phyloP scores from a whole-genome alignment of 2,888 invertebrate species.

The Troides oblongomaculatus region DNA sequence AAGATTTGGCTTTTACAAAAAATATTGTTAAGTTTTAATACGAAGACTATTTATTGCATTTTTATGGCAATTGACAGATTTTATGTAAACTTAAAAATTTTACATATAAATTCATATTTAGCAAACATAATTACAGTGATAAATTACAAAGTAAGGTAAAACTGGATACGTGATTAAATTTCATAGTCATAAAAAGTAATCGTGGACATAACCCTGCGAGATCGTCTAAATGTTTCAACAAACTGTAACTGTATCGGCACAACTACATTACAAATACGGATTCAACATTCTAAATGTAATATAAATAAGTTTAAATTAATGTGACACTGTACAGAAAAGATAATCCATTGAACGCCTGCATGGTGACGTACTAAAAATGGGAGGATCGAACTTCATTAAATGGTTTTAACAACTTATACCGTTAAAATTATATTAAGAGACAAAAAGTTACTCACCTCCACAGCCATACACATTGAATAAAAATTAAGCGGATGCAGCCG shows the following conservation, averaged over 20 bases:
- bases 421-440: conserved; percentile 33
- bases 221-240: not conserved
- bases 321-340: not conserved
- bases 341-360: conserved; percentile 44
- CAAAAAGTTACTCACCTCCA: conserved; percentile 83
- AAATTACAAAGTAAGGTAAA: not conserved
- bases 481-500: conserved; percentile 81
- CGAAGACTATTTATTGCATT: too few species aligned
- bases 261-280: not conserved
- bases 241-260: not conserved
- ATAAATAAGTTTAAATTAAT: not conserved
- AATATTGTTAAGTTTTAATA: too few species aligned
- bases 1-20: too few species aligned
- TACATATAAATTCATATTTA: too few species aligned
- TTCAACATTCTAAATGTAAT: not conserved
- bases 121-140: too few species aligned
- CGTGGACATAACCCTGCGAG: not conserved
- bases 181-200: not conserved
- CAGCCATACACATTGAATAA: conserved; percentile 92
- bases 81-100: too few species aligned
- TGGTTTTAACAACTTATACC: conserved; percentile 20
- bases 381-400: conserved; percentile 60
- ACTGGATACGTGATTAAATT: not conserved
- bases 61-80: too few species aligned
- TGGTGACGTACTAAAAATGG: conserved; percentile 57